Evolutionary conservation across 2,888 invertebrate genomes (phyloP), one percentile per base, ranked within the genome.

Genomic region (Trichogramma dendrolimi): DNA sequence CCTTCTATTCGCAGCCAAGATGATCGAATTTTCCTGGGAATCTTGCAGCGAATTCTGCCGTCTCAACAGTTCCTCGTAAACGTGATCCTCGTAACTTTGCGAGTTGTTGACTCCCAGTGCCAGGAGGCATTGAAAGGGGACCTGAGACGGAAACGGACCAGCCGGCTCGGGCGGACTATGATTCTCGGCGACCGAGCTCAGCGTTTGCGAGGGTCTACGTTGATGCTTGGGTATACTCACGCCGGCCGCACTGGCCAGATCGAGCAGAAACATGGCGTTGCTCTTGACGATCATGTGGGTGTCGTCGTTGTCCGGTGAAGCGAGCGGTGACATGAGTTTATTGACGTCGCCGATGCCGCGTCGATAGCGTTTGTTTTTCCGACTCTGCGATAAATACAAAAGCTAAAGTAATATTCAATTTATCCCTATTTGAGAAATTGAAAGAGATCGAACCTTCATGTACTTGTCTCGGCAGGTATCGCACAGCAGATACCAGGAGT

Each of bases 401-500:
- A 27, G 27, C 73, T 71, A 27, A 27, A 27, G 27, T 2, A 27
- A 27, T 27, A 27, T 2, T 27, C 27, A 27, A 27, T 27, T 27
- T 27, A 27, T 2, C 27, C 3, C 1, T 27, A 27, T 27, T 14
- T 14, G 14, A 14, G 14, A 14, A 14, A 14, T 14, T 1, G 1
- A 14, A 27, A 27, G 27, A 27, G 27, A 27, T 27, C 27, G 27
- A 27, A 27, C 65, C 58, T 61, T 65, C 69, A 84, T 81, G 77
- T 84, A 90, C 71, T 90, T 91, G 58, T 93, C 92, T 6, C 94
- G 87, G 75, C 98, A 98, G 51, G 84, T 83, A 74, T 95, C 94
- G 80, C 98, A 98, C 76, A 94, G 87, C 41, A 96, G 84, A 79
- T 96, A 97, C 92, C 95, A 95, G 11, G 92, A 88, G 66, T 88